phyloP scores from a whole-genome alignment of 2,888 invertebrate genomes.

The Synanthedon vespiformis region DNA sequence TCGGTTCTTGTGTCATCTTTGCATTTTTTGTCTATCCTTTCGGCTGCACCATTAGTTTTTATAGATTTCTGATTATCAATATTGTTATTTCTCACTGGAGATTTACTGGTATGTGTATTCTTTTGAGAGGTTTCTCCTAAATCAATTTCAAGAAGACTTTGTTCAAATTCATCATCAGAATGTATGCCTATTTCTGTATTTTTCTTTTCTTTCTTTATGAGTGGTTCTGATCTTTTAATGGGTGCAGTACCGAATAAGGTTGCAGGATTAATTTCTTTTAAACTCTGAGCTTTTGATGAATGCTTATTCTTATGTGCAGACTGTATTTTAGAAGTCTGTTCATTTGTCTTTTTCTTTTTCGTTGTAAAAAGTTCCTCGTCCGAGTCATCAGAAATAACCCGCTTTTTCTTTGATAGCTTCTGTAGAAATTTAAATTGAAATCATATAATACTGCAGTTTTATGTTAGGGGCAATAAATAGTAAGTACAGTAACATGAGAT shows the following conservation, averaged over 20 bases:
- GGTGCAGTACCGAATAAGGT: constrained; percentile 75
- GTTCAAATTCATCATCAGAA: constrained; percentile 78
- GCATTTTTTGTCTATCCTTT: neutral
- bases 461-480: no score
- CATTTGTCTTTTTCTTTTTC: constrained; percentile 24
- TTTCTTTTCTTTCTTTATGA: constrained; percentile 52
- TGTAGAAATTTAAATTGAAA: constrained; percentile 2
- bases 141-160: constrained; percentile 76
- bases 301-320: constrained; percentile 22
- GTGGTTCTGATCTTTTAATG: constrained; percentile 67
- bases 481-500: no score
- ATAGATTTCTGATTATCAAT: neutral
- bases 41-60: neutral
- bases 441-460: no score
- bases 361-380: constrained; percentile 35
- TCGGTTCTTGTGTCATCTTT: constrained; percentile 3
- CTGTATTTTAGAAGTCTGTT: constrained; percentile 15
- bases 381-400: constrained; percentile 42
- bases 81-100: neutral
- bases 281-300: constrained; percentile 16
- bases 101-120: constrained; percentile 1
- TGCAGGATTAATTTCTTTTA: constrained; percentile 52
- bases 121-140: constrained; percentile 24
- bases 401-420: constrained; percentile 36
- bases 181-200: constrained; percentile 69